phyloP scores from a whole-genome alignment of 2,888 invertebrate genomes.

The Baccha elongata region DNA sequence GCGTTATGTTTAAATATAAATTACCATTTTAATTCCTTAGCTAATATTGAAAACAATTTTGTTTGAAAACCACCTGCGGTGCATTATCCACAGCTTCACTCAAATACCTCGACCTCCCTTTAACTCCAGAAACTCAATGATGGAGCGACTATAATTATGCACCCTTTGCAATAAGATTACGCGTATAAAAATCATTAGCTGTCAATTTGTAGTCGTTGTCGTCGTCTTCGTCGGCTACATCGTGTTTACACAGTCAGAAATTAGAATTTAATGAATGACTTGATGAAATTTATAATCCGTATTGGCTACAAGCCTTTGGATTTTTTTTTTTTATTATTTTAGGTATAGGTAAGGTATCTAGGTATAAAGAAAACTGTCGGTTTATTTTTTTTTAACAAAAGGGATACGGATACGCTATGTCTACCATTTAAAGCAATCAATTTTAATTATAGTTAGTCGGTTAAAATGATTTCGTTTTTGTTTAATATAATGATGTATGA shows the following conservation, averaged over 20 bases:
- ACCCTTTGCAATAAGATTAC: constrained; percentile 69
- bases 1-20: constrained; percentile 26
- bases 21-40: constrained; percentile 1
- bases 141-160: constrained; percentile 64
- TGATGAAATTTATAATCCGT: constrained; percentile 54
- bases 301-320: background rate
- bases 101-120: constrained; percentile 20
- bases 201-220: constrained; percentile 51
- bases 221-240: constrained; percentile 5
- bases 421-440: too few relatives aligned
- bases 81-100: constrained; percentile 29
- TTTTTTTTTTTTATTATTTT: too few relatives aligned
- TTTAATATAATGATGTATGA: too few relatives aligned
- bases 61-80: constrained; percentile 53
- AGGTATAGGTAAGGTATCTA: too few relatives aligned
- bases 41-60: constrained; percentile 24
- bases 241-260: constrained; percentile 58
- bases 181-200: constrained; percentile 66
- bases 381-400: too few relatives aligned
- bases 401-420: too few relatives aligned
- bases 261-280: constrained; percentile 72
- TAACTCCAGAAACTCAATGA: background rate
- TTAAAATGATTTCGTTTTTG: too few relatives aligned
- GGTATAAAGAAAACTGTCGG: too few relatives aligned
- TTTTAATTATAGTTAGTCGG: too few relatives aligned